Percentiles rank a stretch among this genome's conserved stretches.
These are phyloP conservation scores for Spheniscus mendiculus DNA, from an alignment of 2,113 vertebrate genomes.

Conservation along the genomic window DNA sequence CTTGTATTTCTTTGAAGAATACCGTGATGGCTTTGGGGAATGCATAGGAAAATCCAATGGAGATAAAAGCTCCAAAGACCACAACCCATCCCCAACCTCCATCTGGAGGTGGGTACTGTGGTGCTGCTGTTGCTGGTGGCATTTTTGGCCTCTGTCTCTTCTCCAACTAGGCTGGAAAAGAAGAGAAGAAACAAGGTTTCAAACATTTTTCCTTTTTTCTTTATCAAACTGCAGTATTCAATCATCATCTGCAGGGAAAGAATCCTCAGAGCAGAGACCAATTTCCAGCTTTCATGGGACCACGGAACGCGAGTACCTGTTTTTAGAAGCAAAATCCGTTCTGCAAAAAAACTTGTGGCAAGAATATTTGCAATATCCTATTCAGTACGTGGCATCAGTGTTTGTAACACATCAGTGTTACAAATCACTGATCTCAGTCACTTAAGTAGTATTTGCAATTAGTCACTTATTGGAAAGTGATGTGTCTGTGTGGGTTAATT, in stretches of 20 bases:
- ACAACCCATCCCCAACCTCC: constrained; percentile 98
- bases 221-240: not conserved
- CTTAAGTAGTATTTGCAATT: not conserved
- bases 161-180: constrained; percentile 42
- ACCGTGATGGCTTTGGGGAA: constrained; percentile 97
- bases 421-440: not conserved
- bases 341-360: not conserved
- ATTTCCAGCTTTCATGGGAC: not conserved
- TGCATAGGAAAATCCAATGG: constrained; percentile 96
- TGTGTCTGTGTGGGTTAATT: not conserved
- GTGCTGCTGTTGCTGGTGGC: constrained; percentile 69
- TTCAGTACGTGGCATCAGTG: not conserved
- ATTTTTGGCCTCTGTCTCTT: constrained; percentile 71
- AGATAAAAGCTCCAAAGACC: constrained; percentile 90
- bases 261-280: not conserved
- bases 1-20: constrained; percentile 96
- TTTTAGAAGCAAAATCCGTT: not conserved
- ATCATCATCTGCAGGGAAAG: not conserved
- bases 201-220: not conserved
- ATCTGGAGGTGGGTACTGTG: constrained; percentile 83
- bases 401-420: too few relatives aligned
- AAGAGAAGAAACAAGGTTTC: not conserved
- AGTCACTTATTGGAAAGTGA: not conserved
- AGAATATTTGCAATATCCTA: not conserved
- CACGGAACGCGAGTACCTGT: not conserved